Percentiles rank a stretch among this genome's conserved stretches.
These are phyloP conservation scores for Drosophila erecta DNA, from an alignment of 1,140 invertebrate genomes.

Conservation along the genomic window DNA sequence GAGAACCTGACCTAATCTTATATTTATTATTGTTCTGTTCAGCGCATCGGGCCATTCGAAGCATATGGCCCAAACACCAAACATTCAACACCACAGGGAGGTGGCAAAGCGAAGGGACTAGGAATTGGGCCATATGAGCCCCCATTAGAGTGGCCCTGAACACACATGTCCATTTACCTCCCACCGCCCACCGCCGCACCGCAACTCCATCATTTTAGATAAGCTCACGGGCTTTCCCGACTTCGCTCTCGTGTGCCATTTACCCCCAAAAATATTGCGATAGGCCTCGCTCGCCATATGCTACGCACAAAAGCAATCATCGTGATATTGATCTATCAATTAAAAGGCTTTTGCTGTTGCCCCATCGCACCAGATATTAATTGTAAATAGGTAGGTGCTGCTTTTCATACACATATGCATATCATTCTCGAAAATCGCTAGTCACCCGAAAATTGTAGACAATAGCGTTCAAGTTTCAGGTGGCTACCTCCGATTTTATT, in stretches of 20 bases:
- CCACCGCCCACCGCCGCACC: neutral
- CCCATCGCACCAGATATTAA: constrained; percentile 39
- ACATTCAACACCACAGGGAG: neutral
- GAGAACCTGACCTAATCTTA: constrained; percentile 59
- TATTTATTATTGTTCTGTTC: constrained; percentile 41
- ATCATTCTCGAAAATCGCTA: constrained; percentile 6
- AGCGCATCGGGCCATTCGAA: constrained; percentile 5
- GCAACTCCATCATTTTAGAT: constrained; percentile 40
- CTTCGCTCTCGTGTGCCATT: constrained; percentile 32
- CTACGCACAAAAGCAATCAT: constrained; percentile 33
- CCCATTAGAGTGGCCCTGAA: constrained; percentile 54
- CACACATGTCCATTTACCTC: constrained; percentile 38
- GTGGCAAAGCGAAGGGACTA: neutral
- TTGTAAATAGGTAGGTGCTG: constrained; percentile 6
- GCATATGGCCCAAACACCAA: constrained; percentile 28
- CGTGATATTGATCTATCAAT: constrained; percentile 67
- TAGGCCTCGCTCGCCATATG: constrained; percentile 31
- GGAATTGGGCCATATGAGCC: constrained; percentile 13
- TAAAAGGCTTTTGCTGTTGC: constrained; percentile 63
- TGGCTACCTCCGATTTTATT: constrained; percentile 5
- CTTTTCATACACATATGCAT: constrained; percentile 3
- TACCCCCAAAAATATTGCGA: constrained; percentile 36
- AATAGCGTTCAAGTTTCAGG: neutral
- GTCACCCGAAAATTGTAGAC: constrained; percentile 12
- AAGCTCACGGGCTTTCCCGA: constrained; percentile 42